Conservation (phyloP, 2,888 invertebrate genomes). For the Bombylius discolor region DNA sequence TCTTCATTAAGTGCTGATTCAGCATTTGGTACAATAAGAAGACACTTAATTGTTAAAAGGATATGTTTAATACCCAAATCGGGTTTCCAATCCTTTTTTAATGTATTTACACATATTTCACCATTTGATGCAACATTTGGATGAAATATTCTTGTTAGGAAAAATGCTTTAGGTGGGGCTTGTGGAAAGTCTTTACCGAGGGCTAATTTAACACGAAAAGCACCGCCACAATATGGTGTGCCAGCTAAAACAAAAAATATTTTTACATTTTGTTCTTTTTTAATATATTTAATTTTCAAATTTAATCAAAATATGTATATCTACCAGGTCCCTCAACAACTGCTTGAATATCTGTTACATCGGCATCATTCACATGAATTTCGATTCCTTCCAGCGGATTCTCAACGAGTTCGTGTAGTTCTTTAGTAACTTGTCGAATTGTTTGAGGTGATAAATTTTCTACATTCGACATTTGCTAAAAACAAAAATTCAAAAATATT, state of each 20-base stretch:
- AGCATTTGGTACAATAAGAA: conserved; percentile 92
- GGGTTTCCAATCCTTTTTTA: conserved; percentile 93
- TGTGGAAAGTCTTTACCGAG: conserved; percentile 87
- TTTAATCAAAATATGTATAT: conserved; percentile 5
- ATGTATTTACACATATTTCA: conserved; percentile 92
- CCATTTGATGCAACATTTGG: conserved; percentile 90
- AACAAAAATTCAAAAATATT: too few species aligned
- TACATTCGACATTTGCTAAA: conserved; percentile 66
- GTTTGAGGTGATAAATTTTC: conserved; percentile 93
- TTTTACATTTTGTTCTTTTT: too few species aligned
- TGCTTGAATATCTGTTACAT: conserved; percentile 88
- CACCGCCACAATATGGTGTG: conserved; percentile 81
- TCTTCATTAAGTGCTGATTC: conserved; percentile 96
- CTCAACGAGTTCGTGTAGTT: conserved; percentile 69
- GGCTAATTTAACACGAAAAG: conserved; percentile 78
- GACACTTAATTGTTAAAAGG: conserved; percentile 83
- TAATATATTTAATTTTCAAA: not conserved
- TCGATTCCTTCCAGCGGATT: conserved; percentile 85
- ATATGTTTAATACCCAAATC: conserved; percentile 92
- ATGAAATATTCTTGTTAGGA: conserved; percentile 92
- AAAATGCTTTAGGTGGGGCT: conserved; percentile 83
- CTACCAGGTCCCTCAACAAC: conserved; percentile 78
- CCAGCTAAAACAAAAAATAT: conserved; percentile 47
- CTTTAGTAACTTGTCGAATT: conserved; percentile 73
- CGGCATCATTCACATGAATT: conserved; percentile 78